These are phyloP conservation scores for Grantiella picta DNA, from an alignment of 2,113 vertebrate genomes.

Conservation along the genomic window DNA sequence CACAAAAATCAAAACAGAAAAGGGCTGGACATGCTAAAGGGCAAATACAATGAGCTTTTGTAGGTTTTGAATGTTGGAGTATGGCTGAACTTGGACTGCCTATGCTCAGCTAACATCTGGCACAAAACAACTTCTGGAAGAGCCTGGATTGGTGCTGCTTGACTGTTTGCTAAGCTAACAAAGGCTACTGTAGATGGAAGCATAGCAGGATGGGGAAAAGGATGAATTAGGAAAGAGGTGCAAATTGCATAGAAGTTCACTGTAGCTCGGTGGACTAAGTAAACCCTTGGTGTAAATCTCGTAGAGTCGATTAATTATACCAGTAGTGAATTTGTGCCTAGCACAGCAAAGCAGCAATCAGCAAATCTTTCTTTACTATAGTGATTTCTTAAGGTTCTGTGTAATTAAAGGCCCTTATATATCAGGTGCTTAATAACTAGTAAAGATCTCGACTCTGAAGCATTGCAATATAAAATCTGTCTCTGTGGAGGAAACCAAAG, in stretches of 20 bases:
- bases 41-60: not conserved
- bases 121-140: not conserved
- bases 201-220: not conserved
- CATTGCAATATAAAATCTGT: not conserved
- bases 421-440: slow-evolving; percentile 37
- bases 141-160: not conserved
- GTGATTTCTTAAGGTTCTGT: slow-evolving; percentile 17
- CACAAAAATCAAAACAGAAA: slow-evolving; percentile 35
- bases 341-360: slow-evolving; percentile 40
- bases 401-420: slow-evolving; percentile 31
- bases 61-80: not conserved
- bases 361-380: slow-evolving; percentile 33
- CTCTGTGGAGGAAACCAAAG: not conserved
- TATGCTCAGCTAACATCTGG: not conserved
- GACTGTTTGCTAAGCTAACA: not conserved
- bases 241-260: not conserved
- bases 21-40: slow-evolving; percentile 12
- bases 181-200: not conserved
- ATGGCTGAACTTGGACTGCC: not conserved
- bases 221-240: not conserved
- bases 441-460: not conserved
- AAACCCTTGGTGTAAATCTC: slow-evolving; percentile 1
- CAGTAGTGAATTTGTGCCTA: slow-evolving; percentile 46
- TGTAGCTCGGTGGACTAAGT: not conserved
- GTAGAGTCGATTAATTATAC: slow-evolving; percentile 5